Evolutionary conservation across 2,888 invertebrate genomes (phyloP).

Genomic region (Lamellibrachia satsuma): DNA sequence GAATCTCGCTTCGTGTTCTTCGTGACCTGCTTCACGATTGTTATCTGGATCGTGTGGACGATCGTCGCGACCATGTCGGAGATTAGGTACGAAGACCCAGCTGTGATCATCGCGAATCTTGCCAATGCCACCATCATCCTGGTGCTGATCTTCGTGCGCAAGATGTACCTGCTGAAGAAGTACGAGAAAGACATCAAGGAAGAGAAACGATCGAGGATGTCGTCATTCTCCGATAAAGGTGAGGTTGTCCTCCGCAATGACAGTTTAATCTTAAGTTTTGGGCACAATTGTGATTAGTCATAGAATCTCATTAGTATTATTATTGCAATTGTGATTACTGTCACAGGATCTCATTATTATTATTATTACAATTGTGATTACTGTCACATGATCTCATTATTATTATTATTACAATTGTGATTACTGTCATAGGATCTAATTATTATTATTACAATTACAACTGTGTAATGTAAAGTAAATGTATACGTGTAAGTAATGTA

Average conservation of each 20-base stretch:
- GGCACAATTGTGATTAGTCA: no score
- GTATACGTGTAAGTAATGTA: no score
- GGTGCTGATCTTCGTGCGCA: constrained; percentile 63
- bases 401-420: no score
- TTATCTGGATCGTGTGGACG: constrained; percentile 65
- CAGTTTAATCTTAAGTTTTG: background rate
- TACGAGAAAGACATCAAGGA: constrained; percentile 54
- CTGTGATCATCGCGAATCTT: constrained; percentile 64
- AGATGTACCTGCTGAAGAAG: constrained; percentile 59
- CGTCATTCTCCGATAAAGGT: background rate
- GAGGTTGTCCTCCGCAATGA: background rate
- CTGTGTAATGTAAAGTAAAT: no score
- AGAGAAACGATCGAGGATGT: constrained; percentile 32
- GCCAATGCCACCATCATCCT: constrained; percentile 64
- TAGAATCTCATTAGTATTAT: no score
- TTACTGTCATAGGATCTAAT: no score
- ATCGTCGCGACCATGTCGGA: constrained; percentile 59
- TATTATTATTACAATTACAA: no score
- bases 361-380: no score
- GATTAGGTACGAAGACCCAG: constrained; percentile 57
- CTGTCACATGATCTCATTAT: no score
- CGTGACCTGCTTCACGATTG: constrained; percentile 59
- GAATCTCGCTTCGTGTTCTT: constrained; percentile 61
- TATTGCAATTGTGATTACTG: no score
- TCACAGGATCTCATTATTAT: no score